Base-by-base conservation (phyloP, 2,113 vertebrate species). In the Microcebus griseorufus region DNA sequence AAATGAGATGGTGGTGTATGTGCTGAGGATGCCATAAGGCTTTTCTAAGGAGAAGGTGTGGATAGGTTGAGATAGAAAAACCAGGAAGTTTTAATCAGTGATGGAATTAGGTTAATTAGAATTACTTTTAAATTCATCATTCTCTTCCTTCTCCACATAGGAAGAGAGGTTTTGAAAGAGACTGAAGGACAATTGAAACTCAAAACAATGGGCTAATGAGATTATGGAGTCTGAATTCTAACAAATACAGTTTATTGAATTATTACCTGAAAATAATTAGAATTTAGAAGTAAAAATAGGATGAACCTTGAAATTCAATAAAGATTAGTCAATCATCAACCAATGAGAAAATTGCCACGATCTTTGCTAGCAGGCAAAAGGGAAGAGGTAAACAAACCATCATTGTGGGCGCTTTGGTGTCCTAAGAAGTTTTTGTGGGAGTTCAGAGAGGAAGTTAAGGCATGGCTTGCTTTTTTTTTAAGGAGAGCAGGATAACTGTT, bases 61-160 rank as follows among this genome's bases (percentile, higher is more conserved):
- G 48, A 27, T 72, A 85, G 23, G 45, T 14, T 86, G 90, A 83
- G 62, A 34, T 79, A 20, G 34, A 70, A 86, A 92, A 86, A 75
- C 42, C 12, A 70, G 3, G 14, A 80, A 67, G 10, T 4, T 70
- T 92, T 83, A 75, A 69, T 88, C 53, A 81, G 34, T 65, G 39
- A 93, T 62, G 65, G 55, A 89, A 69, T 93, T 85, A 91, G n/a
- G 93, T 82, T 72, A 93, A 93, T 88, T 67, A 76, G 60, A 93
- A 83, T 79, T 89, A 79, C 79, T 48, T 69, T 93, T 60, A 45
- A 93, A 62, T 96, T 45, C 11, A 89, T 45, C 48, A 90, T 42
- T 42, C 6, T 42, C 42, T 42, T 42, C 42, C 48, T 64, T 88
- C 81, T 91, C 34, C 45, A 82, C n/a, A 75, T 8, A 92, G 78